Percentiles rank a stretch among this genome's conserved stretches.
Conservation (phyloP, 2,797 vertebrate genomes). For the Malacoctenus gilli region DNA sequence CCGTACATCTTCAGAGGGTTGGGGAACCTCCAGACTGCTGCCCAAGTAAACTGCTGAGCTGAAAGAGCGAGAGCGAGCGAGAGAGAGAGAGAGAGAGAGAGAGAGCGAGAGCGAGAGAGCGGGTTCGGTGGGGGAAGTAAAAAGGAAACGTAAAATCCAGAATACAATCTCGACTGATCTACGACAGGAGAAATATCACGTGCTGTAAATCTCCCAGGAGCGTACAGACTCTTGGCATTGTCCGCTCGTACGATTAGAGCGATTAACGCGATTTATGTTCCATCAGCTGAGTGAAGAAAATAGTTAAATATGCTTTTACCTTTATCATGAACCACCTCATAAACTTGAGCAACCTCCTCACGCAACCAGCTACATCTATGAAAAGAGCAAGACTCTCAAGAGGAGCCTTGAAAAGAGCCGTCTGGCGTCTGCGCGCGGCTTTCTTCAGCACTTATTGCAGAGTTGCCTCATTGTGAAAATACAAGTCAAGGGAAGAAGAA, state of each 20-base stretch:
- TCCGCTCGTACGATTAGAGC: conserved; percentile 1
- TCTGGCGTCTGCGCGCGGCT: too few species aligned
- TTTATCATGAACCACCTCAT: conserved; percentile 37
- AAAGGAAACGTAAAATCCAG: too few species aligned
- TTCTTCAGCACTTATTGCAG: too few species aligned
- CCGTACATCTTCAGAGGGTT: conserved; percentile 81
- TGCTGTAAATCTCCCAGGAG: not conserved
- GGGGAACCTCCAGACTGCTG: conserved; percentile 56
- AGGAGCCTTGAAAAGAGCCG: not conserved
- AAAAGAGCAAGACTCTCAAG: conserved; percentile 1
- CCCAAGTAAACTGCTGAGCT: conserved; percentile 55
- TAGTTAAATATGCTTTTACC: conserved; percentile 11
- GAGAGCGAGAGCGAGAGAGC: too few species aligned
- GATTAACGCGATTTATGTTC: not conserved
- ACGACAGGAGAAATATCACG: too few species aligned
- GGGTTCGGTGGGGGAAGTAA: too few species aligned
- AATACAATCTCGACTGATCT: too few species aligned
- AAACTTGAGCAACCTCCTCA: conserved; percentile 42
- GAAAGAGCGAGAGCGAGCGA: too few species aligned
- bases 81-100: too few species aligned
- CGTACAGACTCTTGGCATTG: not conserved
- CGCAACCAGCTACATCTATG: conserved; percentile 39
- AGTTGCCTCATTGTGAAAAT: conserved; percentile 3
- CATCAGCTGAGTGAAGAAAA: not conserved
- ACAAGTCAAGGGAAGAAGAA: not conserved